Conservation (phyloP, 2,888 invertebrate genomes). For the Adelognathus sp. region DNA sequence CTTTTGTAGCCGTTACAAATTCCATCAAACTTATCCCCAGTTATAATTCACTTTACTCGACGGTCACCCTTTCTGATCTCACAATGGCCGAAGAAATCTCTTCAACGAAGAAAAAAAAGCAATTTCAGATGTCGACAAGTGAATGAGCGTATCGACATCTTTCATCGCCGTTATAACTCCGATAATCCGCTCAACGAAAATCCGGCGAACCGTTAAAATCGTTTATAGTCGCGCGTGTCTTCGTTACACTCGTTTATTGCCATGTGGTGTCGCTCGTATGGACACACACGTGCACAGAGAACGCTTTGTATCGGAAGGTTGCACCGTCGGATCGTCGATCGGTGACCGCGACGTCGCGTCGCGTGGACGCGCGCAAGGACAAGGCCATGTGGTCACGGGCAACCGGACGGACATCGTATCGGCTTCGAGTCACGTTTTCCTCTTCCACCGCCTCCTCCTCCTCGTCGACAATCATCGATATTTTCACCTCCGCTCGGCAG, state of each 20-base stretch:
- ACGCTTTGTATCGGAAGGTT: conserved; percentile 65
- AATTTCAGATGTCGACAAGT: neutral
- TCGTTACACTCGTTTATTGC: conserved; percentile 1
- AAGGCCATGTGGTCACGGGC: conserved; percentile 79
- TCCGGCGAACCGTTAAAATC: neutral
- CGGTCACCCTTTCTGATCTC: neutral
- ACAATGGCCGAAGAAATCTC: neutral
- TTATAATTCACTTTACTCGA: too few relatives aligned
- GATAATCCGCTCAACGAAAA: neutral
- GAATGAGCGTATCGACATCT: neutral
- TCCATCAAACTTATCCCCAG: neutral
- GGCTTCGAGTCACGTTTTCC: conserved; percentile 57
- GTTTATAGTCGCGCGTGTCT: neutral
- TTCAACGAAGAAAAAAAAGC: neutral
- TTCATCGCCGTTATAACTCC: neutral
- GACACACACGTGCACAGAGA: neutral
- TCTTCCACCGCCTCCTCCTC: conserved; percentile 32
- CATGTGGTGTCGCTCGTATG: neutral
- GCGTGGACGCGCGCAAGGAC: conserved; percentile 75
- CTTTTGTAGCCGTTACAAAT: neutral
- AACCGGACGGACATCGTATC: conserved; percentile 59
- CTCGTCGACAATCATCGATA: conserved; percentile 36
- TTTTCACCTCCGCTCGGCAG: neutral
- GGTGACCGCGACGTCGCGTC: conserved; percentile 68
- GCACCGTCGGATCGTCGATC: conserved; percentile 54